Evolutionary conservation across 2,888 invertebrate genomes (phyloP), one percentile per base, ranked within the genome.

Genomic region (Noctua janthina): DNA sequence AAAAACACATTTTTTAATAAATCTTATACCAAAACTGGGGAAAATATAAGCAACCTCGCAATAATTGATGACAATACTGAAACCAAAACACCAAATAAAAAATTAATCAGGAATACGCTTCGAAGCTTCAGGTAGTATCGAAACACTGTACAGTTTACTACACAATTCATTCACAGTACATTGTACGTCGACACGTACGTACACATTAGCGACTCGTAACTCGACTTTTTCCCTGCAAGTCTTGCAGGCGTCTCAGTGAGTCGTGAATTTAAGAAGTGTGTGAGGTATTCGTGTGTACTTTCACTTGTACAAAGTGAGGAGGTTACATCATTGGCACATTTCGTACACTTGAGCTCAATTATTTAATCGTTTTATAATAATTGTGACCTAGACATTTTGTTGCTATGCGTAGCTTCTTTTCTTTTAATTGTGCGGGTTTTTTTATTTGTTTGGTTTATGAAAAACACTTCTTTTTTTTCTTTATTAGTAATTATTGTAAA

Each of bases 311-410:
- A 87, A 88, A 90, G 89, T 85, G 84, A 90, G 83, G 78, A 79
- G 51, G 85, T 94, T 94, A 92, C 93, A 90, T 94, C 93, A 94
- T 86, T 85, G 87, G 78, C 87, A 92, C 91, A 91, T 91, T 91
- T 91, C 85, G 87, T 90, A 90, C 91, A 92, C 91, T 91, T 91
- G 91, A 87, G 89, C 90, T 91, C 91, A 91, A 93, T 95, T 94
- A 94, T 94, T 94, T 93, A 94, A 95, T 94, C 92, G 91, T 93
- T 93, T 93, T 93, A 92, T 94, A 93, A 94, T 93, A 91, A 91
- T 92, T 91, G 89, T 92, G 94, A 95, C 93, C 94, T 92, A 92
- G 92, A 92, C 92, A 92, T 88, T 66, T 89, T 88, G 87, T 81
- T 86, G 84, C 82, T 85, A 84, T 83, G 84, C 72, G 75, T 73